A percentile compares a stretch with the other conserved stretches of the same genome.
These are phyloP conservation scores for Thermophis baileyi DNA, from an alignment of 2,113 vertebrate species.

Conservation along the genomic window DNA sequence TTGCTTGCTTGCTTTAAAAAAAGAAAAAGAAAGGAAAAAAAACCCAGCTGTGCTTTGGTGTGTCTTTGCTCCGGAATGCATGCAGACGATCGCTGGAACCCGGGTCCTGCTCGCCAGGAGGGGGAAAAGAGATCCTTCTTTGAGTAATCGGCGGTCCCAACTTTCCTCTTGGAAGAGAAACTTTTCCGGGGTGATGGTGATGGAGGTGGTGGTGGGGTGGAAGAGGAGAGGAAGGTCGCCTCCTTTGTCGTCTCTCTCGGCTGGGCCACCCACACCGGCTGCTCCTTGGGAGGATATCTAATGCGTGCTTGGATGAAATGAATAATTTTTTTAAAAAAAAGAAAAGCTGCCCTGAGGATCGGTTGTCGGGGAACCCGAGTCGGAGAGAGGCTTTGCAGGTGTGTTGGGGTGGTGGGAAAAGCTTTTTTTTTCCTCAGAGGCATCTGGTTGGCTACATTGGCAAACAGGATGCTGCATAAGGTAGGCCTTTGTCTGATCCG, in stretches of 20 bases:
- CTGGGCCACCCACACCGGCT: not conserved
- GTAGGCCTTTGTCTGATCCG: not conserved
- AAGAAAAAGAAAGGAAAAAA: not conserved
- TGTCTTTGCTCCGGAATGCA: not conserved
- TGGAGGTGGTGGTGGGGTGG: no score
- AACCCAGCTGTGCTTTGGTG: not conserved
- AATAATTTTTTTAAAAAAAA: not conserved
- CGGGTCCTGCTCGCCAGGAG: not conserved
- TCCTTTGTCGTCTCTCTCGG: not conserved
- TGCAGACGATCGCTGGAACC: not conserved
- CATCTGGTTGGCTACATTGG: not conserved
- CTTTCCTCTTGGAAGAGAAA: not conserved
- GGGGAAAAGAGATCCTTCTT: not conserved
- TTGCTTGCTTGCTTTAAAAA: not conserved
- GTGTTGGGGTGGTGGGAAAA: not conserved
- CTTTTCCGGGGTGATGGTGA: not conserved
- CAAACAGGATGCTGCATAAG: not conserved
- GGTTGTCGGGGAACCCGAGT: not conserved
- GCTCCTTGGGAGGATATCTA: not conserved
- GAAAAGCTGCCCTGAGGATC: not conserved
- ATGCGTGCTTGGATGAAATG: not conserved
- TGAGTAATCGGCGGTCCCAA: not conserved
- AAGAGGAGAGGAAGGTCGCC: not conserved
- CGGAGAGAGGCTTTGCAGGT: not conserved
- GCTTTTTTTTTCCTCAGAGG: not conserved